Base-by-base conservation (phyloP, 2,888 invertebrate genomes). In the Ypsolopha scabrella region DNA sequence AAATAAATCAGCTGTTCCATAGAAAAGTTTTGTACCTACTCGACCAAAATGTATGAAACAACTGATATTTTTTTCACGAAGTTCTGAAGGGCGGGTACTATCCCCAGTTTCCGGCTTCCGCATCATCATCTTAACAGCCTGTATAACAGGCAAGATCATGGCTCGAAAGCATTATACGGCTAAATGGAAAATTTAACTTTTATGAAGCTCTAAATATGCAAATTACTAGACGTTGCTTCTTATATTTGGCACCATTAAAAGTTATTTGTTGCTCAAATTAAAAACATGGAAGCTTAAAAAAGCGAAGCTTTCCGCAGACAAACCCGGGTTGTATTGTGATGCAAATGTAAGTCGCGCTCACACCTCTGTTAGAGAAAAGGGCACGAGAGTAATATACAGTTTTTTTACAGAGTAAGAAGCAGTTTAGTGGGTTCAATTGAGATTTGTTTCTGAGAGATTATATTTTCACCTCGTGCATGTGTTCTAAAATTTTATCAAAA, bases 241-340 rank as follows among this genome's bases (percentile, higher is more conserved):
- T 75, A 75, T 67, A 65, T 69, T 39, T 14, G 37, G 33, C 67
- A 72, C 77, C 75, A 74, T 78, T 75, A 78, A 75, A 74, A 65
- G 70, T 77, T 80, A 79, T 81, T 81, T 81, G 80, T 79, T 70
- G 77, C 68, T 68, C 66, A 77, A 82, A 82, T 82, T 82, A 81
- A 82, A 79, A 82, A 75, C 73, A 74, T 68, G 71, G 69, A 71
- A 71, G 65, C 63, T 65, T 67, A 71, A 73, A 65, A 66, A 67
- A 71, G 66, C 64, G 62, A 63, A 49, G 59, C 60, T 57, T 59
- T 62, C 61, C 61, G 61, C 69, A 72, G 73, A 73, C 79, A 67
- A 35, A 48, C 33, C 39, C 24, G 48, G 3, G 10, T n/a, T 34
- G 52, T 24, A 81, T 83, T 82, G 81, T 82, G 62, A 82, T 83